Evolutionary conservation across 2,888 invertebrate genomes (phyloP).

Genomic region (Deroplatys truncata): DNA sequence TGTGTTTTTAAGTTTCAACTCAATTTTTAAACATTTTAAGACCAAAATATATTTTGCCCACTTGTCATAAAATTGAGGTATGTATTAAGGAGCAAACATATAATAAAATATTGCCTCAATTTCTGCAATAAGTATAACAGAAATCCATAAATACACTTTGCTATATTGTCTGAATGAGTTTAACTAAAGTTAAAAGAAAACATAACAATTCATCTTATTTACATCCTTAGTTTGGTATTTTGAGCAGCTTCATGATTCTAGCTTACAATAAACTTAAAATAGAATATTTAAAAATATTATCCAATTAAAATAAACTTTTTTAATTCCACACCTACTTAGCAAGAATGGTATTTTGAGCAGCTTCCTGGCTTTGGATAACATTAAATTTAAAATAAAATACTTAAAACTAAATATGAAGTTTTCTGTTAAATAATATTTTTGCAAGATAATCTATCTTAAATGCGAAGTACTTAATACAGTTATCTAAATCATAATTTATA

Average conservation of each 20-base stretch:
- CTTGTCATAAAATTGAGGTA: no score
- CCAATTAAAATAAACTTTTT: no score
- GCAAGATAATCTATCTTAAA: not conserved
- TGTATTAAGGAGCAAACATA: not conserved
- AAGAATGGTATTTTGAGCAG: no score
- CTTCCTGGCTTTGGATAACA: no score
- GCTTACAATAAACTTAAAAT: not conserved
- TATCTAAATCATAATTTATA: no score
- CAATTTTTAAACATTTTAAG: no score
- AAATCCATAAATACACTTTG: not conserved
- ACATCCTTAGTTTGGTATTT: not conserved
- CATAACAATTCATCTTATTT: not conserved
- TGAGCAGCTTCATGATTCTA: not conserved
- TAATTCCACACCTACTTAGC: no score
- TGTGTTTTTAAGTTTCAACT: no score
- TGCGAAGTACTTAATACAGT: not conserved
- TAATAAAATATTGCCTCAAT: not conserved
- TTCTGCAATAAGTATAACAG: not conserved
- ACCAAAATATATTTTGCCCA: no score
- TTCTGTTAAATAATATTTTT: not conserved
- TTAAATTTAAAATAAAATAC: no score
- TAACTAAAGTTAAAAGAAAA: no score
- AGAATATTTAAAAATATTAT: no score
- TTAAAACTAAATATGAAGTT: not conserved
- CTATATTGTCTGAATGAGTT: not conserved